These are phyloP conservation scores for Vultur gryphus DNA, from an alignment of 2,797 vertebrate species.

Conservation along the genomic window DNA sequence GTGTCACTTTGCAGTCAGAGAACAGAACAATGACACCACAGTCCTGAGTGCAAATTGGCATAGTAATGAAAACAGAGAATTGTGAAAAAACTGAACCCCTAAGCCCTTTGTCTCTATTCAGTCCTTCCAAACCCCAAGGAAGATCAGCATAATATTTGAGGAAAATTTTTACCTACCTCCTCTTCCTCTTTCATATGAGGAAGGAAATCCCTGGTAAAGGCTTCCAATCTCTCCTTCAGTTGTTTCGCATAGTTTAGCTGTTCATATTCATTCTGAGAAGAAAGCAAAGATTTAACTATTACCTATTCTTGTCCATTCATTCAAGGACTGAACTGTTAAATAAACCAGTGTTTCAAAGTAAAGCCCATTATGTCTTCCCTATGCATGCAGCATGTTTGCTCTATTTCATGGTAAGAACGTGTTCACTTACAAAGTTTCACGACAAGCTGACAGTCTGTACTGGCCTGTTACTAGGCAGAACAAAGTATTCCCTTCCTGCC, in stretches of 20 bases:
- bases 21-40: background rate
- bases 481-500: background rate
- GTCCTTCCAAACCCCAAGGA: background rate
- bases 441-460: background rate
- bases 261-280: constrained; percentile 89
- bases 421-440: background rate
- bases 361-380: background rate
- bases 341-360: background rate
- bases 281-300: constrained; percentile 1
- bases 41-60: background rate
- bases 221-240: constrained; percentile 94
- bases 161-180: constrained; percentile 80
- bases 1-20: background rate
- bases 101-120: background rate
- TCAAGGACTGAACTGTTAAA: background rate
- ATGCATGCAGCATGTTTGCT: background rate
- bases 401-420: background rate
- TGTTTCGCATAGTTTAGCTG: constrained; percentile 97
- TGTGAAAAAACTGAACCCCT: background rate
- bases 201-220: constrained; percentile 97
- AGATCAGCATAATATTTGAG: background rate
- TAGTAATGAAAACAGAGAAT: background rate
- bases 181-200: constrained; percentile 99
- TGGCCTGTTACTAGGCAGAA: background rate
- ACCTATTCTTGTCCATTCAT: background rate